Conservation (phyloP, 2,888 invertebrate species). For the Drosophila nr. fundita region DNA sequence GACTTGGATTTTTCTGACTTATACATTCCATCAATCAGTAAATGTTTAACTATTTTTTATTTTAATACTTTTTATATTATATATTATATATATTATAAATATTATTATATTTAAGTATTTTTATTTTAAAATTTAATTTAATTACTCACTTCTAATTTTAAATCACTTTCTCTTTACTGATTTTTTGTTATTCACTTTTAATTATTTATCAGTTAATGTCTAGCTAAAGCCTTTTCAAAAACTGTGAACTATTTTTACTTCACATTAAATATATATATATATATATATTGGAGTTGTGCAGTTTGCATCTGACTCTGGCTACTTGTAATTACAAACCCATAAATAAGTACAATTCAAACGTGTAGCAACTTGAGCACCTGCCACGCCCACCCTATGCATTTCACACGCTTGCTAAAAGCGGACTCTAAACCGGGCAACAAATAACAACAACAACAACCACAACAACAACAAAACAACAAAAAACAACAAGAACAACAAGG, state of each 20-base stretch:
- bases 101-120: no score
- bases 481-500: neutral
- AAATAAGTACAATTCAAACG: conserved; percentile 56
- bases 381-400: conserved; percentile 57
- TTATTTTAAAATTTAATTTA: no score
- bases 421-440: conserved; percentile 55
- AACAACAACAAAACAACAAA: conserved; percentile 1
- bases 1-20: neutral
- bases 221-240: neutral
- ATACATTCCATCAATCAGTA: neutral
- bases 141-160: no score
- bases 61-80: no score
- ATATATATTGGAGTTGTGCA: conserved; percentile 6
- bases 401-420: conserved; percentile 71
- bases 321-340: conserved; percentile 63
- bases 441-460: neutral
- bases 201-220: neutral
- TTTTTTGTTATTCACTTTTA: neutral
- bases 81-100: no score
- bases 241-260: neutral
- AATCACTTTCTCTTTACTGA: no score
- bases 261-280: conserved; percentile 3
- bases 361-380: conserved; percentile 16
- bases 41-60: neutral
- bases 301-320: conserved; percentile 30